These are phyloP conservation scores for Chironomus tepperi DNA, from an alignment of 1,140 invertebrate genomes.

Conservation along the genomic window DNA sequence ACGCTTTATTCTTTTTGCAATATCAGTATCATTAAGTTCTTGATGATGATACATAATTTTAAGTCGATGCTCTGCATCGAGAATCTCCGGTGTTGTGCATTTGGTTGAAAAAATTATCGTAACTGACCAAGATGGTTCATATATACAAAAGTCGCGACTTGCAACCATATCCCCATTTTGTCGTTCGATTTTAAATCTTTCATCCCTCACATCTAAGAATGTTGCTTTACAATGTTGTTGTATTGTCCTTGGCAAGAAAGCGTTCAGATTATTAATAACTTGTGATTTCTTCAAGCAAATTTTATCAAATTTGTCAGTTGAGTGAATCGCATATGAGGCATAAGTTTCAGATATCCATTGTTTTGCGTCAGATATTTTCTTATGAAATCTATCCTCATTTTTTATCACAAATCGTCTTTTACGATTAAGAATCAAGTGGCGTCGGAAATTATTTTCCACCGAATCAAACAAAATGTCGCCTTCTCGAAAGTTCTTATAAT, in stretches of 20 bases:
- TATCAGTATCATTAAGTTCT: constrained; percentile 67
- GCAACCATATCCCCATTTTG: constrained; percentile 73
- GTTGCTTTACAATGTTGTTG: constrained; percentile 61
- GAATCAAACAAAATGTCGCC: constrained; percentile 38
- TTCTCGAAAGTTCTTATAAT: constrained; percentile 31
- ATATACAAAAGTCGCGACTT: constrained; percentile 63
- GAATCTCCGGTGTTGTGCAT: constrained; percentile 53
- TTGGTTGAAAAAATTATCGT: constrained; percentile 59
- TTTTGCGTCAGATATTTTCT: constrained; percentile 52
- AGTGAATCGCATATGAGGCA: constrained; percentile 73
- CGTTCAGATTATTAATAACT: constrained; percentile 63
- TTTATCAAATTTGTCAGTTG: constrained; percentile 63
- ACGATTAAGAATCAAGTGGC: constrained; percentile 43
- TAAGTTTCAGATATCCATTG: constrained; percentile 77
- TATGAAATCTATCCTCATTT: constrained; percentile 26
- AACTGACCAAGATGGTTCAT: constrained; percentile 72
- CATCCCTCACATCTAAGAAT: constrained; percentile 68
- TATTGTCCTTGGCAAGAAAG: constrained; percentile 64
- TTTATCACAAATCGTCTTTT: constrained; percentile 43
- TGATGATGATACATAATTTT: constrained; percentile 77
- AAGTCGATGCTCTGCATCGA: constrained; percentile 64
- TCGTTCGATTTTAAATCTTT: constrained; percentile 65
- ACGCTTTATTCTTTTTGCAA: constrained; percentile 61
- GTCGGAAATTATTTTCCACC: constrained; percentile 39
- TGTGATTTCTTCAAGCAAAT: constrained; percentile 70